phyloP scores from a whole-genome alignment of 2,113 vertebrate species.

The Symphodus melops region DNA sequence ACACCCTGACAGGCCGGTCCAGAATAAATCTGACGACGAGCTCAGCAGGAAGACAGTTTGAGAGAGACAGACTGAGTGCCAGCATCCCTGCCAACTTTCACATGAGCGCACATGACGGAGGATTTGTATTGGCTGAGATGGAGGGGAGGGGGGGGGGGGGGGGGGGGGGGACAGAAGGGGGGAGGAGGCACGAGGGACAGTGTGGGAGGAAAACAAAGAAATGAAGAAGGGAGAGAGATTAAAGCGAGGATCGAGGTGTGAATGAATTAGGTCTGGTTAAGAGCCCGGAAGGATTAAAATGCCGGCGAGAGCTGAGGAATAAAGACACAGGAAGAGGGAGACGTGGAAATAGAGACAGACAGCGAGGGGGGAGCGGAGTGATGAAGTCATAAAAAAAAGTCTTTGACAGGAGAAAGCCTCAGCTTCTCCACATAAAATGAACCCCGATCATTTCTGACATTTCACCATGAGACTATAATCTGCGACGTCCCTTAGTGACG shows the following conservation, averaged over 20 bases:
- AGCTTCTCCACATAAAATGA: slow-evolving; percentile 1
- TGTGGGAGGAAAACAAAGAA: slow-evolving; percentile 72
- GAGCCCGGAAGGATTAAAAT: slow-evolving; percentile 62
- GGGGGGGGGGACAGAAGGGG: slow-evolving; percentile 52
- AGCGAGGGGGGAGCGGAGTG: slow-evolving; percentile 1
- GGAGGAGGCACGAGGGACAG: slow-evolving; percentile 85
- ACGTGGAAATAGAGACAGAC: slow-evolving; percentile 6
- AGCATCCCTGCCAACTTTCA: slow-evolving; percentile 33
- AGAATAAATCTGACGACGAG: slow-evolving; percentile 13
- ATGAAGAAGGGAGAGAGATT: slow-evolving; percentile 44
- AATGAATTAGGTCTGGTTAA: slow-evolving; percentile 59
- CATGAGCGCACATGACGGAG: slow-evolving; percentile 85
- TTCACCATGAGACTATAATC: neutral
- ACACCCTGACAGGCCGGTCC: slow-evolving; percentile 85
- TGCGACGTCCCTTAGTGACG: neutral
- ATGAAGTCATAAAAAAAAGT: slow-evolving; percentile 20
- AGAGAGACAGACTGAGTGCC: slow-evolving; percentile 24
- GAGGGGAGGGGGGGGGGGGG: slow-evolving; percentile 69
- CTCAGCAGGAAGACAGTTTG: slow-evolving; percentile 21
- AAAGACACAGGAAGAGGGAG: slow-evolving; percentile 11
- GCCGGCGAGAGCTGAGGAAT: slow-evolving; percentile 11
- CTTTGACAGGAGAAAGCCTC: slow-evolving; percentile 15
- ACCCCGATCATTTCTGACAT: slow-evolving; percentile 1
- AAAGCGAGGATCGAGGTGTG: slow-evolving; percentile 41
- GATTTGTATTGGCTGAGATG: slow-evolving; percentile 76